Evolutionary conservation across 1,140 invertebrate species (phyloP).

Genomic region (Spodoptera litura): DNA sequence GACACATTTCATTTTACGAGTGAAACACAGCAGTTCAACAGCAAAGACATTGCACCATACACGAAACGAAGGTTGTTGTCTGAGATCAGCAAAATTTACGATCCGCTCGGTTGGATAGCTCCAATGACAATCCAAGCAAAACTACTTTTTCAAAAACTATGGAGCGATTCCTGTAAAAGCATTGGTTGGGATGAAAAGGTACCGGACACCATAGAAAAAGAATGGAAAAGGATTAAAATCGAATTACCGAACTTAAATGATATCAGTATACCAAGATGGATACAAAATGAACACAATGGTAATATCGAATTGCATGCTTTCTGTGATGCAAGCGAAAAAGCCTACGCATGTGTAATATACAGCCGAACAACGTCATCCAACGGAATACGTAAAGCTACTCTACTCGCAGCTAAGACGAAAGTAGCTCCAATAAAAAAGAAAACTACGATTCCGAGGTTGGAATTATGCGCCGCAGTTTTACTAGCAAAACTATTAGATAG

Average conservation of each 20-base stretch:
- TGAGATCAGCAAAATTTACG: background rate
- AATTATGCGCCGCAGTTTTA: constrained; percentile 35
- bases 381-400: background rate
- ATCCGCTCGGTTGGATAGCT: background rate
- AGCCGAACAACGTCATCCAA: background rate
- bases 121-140: constrained; percentile 7
- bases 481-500: constrained; percentile 25
- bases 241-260: background rate
- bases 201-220: background rate
- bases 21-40: background rate
- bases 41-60: background rate
- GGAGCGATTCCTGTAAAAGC: background rate
- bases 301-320: background rate
- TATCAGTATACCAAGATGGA: background rate
- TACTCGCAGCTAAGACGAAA: constrained; percentile 30
- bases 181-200: background rate
- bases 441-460: constrained; percentile 30
- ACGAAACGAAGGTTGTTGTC: background rate
- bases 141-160: background rate
- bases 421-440: constrained; percentile 22
- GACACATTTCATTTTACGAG: background rate
- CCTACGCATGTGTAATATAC: too few species aligned
- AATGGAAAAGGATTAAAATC: background rate
- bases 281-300: background rate
- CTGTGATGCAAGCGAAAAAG: background rate